These are phyloP conservation scores for Augochlorella aurata DNA, from an alignment of 2,888 invertebrate genomes.

Conservation along the genomic window DNA sequence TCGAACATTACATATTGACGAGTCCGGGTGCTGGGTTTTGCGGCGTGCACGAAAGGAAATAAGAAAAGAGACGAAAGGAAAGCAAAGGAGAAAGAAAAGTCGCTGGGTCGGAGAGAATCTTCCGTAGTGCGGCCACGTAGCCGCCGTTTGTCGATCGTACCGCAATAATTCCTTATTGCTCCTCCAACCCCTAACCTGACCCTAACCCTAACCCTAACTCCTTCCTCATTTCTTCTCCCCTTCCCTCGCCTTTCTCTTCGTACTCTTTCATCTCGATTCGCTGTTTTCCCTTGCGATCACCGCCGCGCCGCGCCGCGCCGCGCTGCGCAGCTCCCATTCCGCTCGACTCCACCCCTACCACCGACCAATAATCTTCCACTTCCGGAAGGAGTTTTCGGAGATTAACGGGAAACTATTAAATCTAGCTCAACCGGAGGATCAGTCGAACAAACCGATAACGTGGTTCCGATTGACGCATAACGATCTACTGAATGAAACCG, in stretches of 20 bases:
- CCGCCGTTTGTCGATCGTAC: conserved; percentile 82
- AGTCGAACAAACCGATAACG: conserved; percentile 62
- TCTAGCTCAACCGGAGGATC: conserved; percentile 66
- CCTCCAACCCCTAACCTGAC: conserved; percentile 73
- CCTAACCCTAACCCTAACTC: conserved; percentile 70
- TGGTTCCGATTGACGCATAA: conserved; percentile 48
- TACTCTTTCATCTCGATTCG: conserved; percentile 16
- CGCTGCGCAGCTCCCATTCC: neutral
- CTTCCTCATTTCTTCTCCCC: conserved; percentile 63
- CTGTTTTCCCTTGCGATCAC: conserved; percentile 15
- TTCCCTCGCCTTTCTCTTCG: conserved; percentile 16
- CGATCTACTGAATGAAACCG: conserved; percentile 38
- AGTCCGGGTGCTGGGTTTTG: conserved; percentile 54
- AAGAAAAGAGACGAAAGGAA: conserved; percentile 57
- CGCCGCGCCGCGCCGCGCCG: neutral
- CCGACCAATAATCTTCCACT: conserved; percentile 57
- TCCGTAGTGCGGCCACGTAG: conserved; percentile 81
- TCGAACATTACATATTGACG: conserved; percentile 72
- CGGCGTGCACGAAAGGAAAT: conserved; percentile 39
- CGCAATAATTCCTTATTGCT: conserved; percentile 82
- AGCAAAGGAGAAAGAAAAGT: conserved; percentile 54
- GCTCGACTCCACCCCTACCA: neutral
- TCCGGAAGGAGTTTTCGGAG: conserved; percentile 61
- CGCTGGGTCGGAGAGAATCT: conserved; percentile 66
- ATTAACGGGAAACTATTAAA: conserved; percentile 70